These are phyloP conservation scores for Agonopterix subpropinquella DNA, from an alignment of 2,888 invertebrate genomes.

Conservation along the genomic window DNA sequence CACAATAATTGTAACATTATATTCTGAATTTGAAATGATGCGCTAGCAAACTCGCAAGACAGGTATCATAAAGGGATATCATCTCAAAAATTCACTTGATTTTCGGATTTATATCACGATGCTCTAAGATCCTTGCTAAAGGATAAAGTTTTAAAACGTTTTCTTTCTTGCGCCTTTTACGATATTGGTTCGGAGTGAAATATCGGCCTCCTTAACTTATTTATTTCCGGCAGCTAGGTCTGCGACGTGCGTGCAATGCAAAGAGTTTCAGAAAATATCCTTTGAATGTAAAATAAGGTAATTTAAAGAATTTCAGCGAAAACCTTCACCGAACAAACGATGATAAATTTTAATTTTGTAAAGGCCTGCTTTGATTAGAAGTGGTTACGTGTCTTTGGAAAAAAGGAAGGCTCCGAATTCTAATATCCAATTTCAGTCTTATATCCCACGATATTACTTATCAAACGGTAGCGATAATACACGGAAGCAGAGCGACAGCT, in stretches of 20 bases:
- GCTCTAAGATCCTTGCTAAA: background rate
- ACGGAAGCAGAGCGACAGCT: no score
- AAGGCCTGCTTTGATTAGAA: slow-evolving; percentile 4
- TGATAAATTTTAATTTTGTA: slow-evolving; percentile 28
- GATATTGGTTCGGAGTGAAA: slow-evolving; percentile 62
- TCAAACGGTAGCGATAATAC: no score
- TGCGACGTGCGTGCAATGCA: slow-evolving; percentile 52
- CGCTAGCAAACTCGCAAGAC: no score
- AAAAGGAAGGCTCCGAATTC: no score
- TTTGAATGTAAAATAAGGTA: slow-evolving; percentile 43
- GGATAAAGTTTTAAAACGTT: slow-evolving; percentile 23
- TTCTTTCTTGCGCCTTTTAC: slow-evolving; percentile 43
- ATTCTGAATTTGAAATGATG: no score
- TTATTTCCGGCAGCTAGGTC: slow-evolving; percentile 50
- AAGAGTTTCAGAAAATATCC: slow-evolving; percentile 32
- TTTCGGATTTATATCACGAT: background rate
- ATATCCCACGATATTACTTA: no score
- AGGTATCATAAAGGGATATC: no score
- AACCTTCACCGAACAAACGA: slow-evolving; percentile 16
- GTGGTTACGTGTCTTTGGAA: background rate
- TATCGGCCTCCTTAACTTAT: slow-evolving; percentile 55
- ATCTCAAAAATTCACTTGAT: background rate
- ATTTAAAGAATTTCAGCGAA: slow-evolving; percentile 34
- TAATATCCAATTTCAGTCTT: no score
- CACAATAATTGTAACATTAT: no score